Evolutionary conservation across 2,888 invertebrate species (phyloP).

Genomic region (Meta bourneti): DNA sequence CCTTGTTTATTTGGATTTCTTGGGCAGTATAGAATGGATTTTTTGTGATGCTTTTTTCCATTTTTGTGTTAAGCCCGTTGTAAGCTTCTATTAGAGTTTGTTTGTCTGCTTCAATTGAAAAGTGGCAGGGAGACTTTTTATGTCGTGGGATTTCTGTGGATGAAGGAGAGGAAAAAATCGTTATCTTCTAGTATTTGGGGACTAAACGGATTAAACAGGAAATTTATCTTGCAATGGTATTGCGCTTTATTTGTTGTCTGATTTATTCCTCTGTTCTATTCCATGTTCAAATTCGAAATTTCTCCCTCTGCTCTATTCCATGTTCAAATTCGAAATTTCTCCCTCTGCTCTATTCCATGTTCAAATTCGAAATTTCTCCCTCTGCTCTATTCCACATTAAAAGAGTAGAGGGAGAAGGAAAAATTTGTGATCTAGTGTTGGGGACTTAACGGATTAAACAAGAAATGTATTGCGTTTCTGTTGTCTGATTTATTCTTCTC

Average conservation of each 20-base stretch:
- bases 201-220: background rate
- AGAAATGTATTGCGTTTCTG: background rate
- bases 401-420: background rate
- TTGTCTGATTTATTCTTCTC: background rate
- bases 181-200: background rate
- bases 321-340: no score
- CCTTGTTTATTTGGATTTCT: background rate
- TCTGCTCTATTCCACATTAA: no score
- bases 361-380: no score
- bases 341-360: no score
- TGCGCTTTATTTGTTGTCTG: background rate
- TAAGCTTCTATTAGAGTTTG: no score
- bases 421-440: background rate
- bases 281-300: no score
- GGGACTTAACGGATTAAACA: background rate
- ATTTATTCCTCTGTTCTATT: background rate
- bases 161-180: background rate
- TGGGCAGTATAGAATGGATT: background rate
- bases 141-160: background rate
- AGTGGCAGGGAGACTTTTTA: background rate
- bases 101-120: background rate
- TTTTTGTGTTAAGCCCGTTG: background rate
- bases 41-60: background rate
- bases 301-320: no score
- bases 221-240: background rate